Base-by-base conservation (phyloP, 1,140 invertebrate genomes). In the Tenebrio molitor region DNA sequence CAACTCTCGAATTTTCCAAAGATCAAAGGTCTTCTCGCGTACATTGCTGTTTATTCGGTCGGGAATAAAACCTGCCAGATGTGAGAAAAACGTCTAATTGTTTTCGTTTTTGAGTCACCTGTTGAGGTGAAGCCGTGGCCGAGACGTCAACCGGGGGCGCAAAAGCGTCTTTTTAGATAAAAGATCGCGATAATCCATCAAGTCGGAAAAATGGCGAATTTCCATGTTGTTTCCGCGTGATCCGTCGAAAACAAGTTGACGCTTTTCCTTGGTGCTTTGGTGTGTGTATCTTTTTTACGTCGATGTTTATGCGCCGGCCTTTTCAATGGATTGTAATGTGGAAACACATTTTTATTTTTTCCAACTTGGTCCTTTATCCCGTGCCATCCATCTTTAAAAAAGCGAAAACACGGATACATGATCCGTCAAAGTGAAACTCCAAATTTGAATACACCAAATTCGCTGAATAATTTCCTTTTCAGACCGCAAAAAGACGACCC, bases 391-490 rank as follows among this genome's bases (percentile, higher is more conserved):
- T 39, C 36, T 39, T 39, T n/a, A 39, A 39, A 39, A 39, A 33
- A 33, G 4, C 36, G 7, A 44, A 44, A 44, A 44, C 16, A 12
- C 15, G 7, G n/a, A n/a, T n/a, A n/a, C 4, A 19, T 23, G 21
- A 53, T 53, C 46, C 19, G 23, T 53, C 46, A 53, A 23, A 53
- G 15, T 21, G 5, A 12, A 50, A 53, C 5, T 7, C 6, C 5
- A 39, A 12, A 39, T n/a, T 39, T 39, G 36, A 39, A 39, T 39
- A 53, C 46, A 53, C 23, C 46, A 25, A 53, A 25, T 39, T 39
- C 36, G 2, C 36, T 39, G 36, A n/a, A 39, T 53, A 53, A 21
- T 53, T 53, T 53, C 44, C 44, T 50, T 17, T 39, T 39, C 29
- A 39, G n/a, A 39, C 46, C 46, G 23, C 46, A 53, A 53, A 53